A percentile compares a stretch with the other conserved stretches of the same genome.
phyloP scores from a whole-genome alignment of 1,140 invertebrate species.

The Drosophila micromelanica region DNA sequence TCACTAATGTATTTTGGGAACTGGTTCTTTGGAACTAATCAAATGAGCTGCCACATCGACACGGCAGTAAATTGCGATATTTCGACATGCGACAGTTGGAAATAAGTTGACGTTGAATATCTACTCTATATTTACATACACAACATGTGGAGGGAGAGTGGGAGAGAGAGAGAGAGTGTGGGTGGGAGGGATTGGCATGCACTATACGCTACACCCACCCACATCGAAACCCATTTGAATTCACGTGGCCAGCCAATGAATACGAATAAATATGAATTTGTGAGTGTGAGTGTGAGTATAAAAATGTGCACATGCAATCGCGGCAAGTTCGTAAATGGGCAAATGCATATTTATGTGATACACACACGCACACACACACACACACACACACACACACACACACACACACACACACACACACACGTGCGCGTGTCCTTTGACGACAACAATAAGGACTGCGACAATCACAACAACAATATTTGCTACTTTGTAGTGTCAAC shows the following conservation, averaged over 20 bases:
- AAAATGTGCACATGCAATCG: constrained; percentile 67
- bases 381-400: too few relatives aligned
- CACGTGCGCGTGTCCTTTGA: background rate
- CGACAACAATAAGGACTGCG: constrained; percentile 41
- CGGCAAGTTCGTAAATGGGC: constrained; percentile 43
- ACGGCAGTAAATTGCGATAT: constrained; percentile 30
- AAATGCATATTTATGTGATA: constrained; percentile 73
- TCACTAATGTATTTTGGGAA: background rate
- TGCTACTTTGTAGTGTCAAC: constrained; percentile 76
- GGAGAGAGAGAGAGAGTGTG: background rate
- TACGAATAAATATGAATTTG: constrained; percentile 5
- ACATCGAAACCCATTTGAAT: constrained; percentile 19
- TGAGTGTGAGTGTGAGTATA: constrained; percentile 31
- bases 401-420: constrained; percentile 13
- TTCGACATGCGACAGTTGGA: constrained; percentile 30
- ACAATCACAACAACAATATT: constrained; percentile 47
- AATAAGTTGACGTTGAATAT: constrained; percentile 25
- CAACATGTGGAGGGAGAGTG: background rate
- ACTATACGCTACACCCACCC: constrained; percentile 53
- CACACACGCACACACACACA: background rate
- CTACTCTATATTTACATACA: constrained; percentile 10
- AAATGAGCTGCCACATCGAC: constrained; percentile 7
- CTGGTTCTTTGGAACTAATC: background rate
- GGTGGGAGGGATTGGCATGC: too few relatives aligned
- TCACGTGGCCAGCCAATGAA: constrained; percentile 63